Evolutionary conservation across 2,888 invertebrate genomes (phyloP).

Genomic region (Dryomyza anilis): DNA sequence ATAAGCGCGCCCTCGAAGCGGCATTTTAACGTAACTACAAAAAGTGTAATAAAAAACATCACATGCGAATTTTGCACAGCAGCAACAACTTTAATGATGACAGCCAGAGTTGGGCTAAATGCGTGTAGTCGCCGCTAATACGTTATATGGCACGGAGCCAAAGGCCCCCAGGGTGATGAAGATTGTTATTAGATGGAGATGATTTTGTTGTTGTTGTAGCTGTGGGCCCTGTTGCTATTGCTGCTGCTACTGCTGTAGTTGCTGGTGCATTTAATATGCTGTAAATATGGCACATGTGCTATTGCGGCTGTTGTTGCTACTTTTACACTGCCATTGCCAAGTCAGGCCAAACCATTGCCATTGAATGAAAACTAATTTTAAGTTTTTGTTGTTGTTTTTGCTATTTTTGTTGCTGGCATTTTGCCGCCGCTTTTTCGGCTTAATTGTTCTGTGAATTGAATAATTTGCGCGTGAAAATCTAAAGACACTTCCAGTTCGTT

Average conservation of each 20-base stretch:
- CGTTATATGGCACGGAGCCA: constrained; percentile 19
- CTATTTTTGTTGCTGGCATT: neutral
- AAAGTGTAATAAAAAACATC: neutral
- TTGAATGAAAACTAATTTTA: constrained; percentile 9
- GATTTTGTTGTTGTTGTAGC: constrained; percentile 13
- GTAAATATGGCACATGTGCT: constrained; percentile 18
- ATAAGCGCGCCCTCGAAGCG: neutral
- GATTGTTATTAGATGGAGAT: constrained; percentile 21
- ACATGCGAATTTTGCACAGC: neutral
- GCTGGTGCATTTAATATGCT: constrained; percentile 14
- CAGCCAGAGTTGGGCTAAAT: constrained; percentile 3
- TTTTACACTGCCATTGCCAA: constrained; percentile 15
- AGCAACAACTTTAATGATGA: constrained; percentile 9
- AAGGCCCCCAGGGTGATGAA: constrained; percentile 24
- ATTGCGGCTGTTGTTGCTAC: too few species aligned
- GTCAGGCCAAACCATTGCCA: too few species aligned
- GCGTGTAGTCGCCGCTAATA: constrained; percentile 11
- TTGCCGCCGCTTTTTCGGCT: constrained; percentile 1
- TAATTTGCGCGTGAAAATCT: constrained; percentile 5
- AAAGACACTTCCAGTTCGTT: neutral
- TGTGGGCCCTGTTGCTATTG: neutral
- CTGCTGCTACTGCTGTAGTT: constrained; percentile 14
- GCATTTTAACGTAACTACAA: neutral
- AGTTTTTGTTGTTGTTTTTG: neutral
- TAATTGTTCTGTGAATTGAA: constrained; percentile 24